Evolutionary conservation across 2,888 invertebrate species (phyloP), one percentile per base, ranked within the genome.

Genomic region (Tetragnatha montana): DNA sequence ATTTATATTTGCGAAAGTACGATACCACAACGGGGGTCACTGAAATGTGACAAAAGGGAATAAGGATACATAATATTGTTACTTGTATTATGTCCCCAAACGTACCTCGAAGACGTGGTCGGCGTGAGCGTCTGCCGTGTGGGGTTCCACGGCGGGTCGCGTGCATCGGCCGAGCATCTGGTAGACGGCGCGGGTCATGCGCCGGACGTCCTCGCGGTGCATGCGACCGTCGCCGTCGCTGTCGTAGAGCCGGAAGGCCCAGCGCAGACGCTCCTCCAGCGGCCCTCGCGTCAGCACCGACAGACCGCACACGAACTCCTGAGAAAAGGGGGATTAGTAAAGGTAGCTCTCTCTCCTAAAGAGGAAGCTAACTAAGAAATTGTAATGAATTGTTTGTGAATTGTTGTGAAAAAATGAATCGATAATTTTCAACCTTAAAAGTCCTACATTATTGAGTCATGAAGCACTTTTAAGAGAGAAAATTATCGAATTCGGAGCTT

Each of bases 221-320:
- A 98, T 97, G 94, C 96, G 97, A 22, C 98, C 98, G 51, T 91
- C 91, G 12, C 91, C 91, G 94, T 98, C 98, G 93, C 98, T 97
- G 94, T 99, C 99, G 94, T 99, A 99, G 91, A 99, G 95, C 82
- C 96, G 96, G 94, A 99, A 99, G 17, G 98, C 97, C 98, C 98
- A 99, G 92, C 97, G 96, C 35, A 99, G 95, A 93, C 98, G 98
- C 94, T 99, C 97, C 92, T 97, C 94, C 12, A 89, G 84, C n/a
- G 91, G 35, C 8, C 98, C 99, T 92, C 98, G 95, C 71, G 98
- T 98, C 92, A 99, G 94, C 93, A 98, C 96, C 92, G 98, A 98
- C 92, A 99, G 95, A 91, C 98, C 98, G 93, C 96, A 97, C 88
- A 98, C 98, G 93, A 98, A 98, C 94, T 99, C 98, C 98, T 98